Base-by-base conservation (phyloP, 2,797 vertebrate species). In the Argentina silus region DNA sequence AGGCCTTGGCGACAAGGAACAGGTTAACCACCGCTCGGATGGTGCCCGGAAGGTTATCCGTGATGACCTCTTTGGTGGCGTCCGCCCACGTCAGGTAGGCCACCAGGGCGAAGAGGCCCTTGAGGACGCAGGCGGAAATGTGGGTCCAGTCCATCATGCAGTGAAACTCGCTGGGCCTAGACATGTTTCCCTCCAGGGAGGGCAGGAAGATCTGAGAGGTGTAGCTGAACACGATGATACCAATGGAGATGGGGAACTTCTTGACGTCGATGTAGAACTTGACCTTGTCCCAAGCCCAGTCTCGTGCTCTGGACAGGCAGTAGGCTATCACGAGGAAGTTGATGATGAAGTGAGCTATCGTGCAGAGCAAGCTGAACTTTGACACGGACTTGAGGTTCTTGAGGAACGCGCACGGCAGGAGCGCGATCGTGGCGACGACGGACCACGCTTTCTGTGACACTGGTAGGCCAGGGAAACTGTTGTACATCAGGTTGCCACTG, bases 71-170 rank as follows among this genome's bases (percentile, higher is more conserved):
- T 87, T 98, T 96, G 85, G 97, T 98, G 78, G 95, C 92, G 10
- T 98, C 97, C 1, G 96, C 96, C 97, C 97, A 98, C 71, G 97
- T 98, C 86, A 98, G 93, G 80, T 97, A 98, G 85, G 97, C 97
- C 8, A 98, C 95, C 71, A 98, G 91, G 55, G 97, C 97, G 81
- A 98, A 98, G 82, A 98, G 95, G 78, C 96, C 96, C 86, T 98
- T 98, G 79, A 98, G 93, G 85, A 97, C 94, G 81, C 96, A 98
- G 83, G 97, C 96, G 0, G 95, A 88, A 53, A 97, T 96, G 88
- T 98, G 97, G 59, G 96, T 97, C 97, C 97, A 98, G 83, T 98
- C 97, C 96, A 98, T 97, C 97, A 98, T 98, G 91, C 96, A 97
- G 63, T 96, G 95, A 78, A 98, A 98, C 85, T 98, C 96, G 77